Percentiles rank a stretch among this genome's conserved stretches.
These are phyloP conservation scores for Cryptotermes secundus DNA, from an alignment of 1,140 invertebrate species.

Conservation along the genomic window DNA sequence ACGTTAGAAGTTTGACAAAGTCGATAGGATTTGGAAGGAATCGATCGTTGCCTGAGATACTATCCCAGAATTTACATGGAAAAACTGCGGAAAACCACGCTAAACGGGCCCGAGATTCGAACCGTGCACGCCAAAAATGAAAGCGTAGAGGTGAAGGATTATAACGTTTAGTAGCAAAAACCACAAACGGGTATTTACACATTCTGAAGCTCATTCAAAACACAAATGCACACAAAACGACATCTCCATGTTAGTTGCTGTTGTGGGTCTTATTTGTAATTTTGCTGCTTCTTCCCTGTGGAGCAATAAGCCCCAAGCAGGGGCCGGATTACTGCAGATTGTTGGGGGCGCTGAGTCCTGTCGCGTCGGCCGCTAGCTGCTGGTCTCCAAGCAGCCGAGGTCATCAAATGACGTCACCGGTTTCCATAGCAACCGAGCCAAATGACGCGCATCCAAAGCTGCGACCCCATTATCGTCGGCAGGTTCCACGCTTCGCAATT, in stretches of 20 bases:
- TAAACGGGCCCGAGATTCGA: too few species aligned
- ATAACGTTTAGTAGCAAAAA: too few species aligned
- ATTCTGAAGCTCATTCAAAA: too few species aligned
- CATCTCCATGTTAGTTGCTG: neutral
- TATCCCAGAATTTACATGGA: too few species aligned
- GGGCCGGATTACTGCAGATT: neutral
- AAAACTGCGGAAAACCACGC: too few species aligned
- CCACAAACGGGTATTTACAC: too few species aligned
- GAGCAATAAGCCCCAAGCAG: neutral
- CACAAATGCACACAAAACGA: too few species aligned
- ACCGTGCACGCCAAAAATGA: too few species aligned
- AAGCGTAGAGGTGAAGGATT: too few species aligned
- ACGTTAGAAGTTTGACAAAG: too few species aligned
- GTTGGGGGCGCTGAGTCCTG: neutral
- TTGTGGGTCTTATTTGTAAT: neutral
- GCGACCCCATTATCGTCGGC: neutral
- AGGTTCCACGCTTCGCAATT: neutral
- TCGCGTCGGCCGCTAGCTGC: neutral
- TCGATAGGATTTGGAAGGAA: too few species aligned
- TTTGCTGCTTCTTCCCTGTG: neutral
- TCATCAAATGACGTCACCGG: slow-evolving; percentile 7
- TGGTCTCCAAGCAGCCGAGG: slow-evolving; percentile 11
- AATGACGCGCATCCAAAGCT: slow-evolving; percentile 17
- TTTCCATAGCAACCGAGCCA: slow-evolving; percentile 10
- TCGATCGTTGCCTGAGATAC: too few species aligned